These are phyloP conservation scores for Kradibia gibbosae DNA, from an alignment of 1,140 invertebrate genomes.

Conservation along the genomic window DNA sequence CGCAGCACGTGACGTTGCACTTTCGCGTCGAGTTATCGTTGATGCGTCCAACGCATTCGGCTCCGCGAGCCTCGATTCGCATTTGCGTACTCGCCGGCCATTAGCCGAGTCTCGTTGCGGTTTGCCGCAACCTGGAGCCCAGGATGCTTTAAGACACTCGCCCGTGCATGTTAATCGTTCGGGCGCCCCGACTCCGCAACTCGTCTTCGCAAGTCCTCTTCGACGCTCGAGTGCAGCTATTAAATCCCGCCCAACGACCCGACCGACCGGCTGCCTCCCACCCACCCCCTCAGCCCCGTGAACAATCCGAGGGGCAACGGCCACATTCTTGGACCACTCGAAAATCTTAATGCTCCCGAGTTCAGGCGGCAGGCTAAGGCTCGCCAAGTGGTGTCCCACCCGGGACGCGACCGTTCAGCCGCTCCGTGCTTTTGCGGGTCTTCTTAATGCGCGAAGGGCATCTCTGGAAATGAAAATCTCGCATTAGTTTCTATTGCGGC, in stretches of 20 bases:
- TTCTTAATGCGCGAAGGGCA: too few relatives aligned
- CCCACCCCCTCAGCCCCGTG: too few relatives aligned
- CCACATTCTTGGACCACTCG: too few relatives aligned
- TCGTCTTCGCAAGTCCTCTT: background rate
- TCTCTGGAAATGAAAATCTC: too few relatives aligned
- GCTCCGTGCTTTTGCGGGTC: too few relatives aligned
- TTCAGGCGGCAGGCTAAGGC: too few relatives aligned
- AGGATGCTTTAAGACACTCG: background rate
- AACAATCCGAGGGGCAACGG: too few relatives aligned
- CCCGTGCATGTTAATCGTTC: conserved; percentile 33
- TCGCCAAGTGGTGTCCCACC: too few relatives aligned
- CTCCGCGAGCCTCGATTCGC: background rate
- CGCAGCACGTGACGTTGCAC: conserved; percentile 32
- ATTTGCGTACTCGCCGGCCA: background rate
- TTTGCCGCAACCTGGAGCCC: background rate
- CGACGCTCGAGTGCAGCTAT: conserved; percentile 10
- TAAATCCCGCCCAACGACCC: background rate
- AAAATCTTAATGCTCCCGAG: too few relatives aligned
- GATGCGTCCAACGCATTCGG: background rate
- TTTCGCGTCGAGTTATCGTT: background rate
- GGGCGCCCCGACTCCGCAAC: background rate
- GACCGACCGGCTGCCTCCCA: too few relatives aligned
- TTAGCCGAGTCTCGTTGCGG: conserved; percentile 1
- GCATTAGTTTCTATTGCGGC: too few relatives aligned
- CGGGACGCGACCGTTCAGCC: too few relatives aligned